Conservation (phyloP, 1,140 invertebrate genomes). For the Ips nitidus region DNA sequence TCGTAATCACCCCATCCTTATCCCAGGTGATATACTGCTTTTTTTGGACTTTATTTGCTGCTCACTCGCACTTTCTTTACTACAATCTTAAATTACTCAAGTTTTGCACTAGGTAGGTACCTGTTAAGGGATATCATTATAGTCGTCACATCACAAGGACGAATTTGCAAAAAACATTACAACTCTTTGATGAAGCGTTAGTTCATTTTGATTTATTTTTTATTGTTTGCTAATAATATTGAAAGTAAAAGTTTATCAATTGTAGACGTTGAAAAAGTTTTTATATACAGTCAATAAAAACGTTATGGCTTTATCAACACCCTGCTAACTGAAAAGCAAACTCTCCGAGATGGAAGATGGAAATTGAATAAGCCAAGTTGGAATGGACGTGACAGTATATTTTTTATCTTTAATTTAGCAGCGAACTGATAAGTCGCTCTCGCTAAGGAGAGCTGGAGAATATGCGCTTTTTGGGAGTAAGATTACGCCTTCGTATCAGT, state of each 20-base stretch:
- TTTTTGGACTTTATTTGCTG: conserved; percentile 35
- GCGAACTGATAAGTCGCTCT: conserved; percentile 49
- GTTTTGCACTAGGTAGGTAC: not conserved
- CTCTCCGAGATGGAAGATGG: conserved; percentile 39
- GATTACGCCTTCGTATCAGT: conserved; percentile 51
- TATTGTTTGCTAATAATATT: too few relatives aligned
- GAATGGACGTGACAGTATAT: conserved; percentile 52
- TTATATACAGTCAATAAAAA: conserved; percentile 11
- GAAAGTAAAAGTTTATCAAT: not conserved
- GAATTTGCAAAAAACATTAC: too few relatives aligned
- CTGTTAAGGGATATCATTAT: too few relatives aligned
- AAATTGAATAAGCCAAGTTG: conserved; percentile 51
- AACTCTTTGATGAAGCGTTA: too few relatives aligned
- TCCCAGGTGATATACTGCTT: conserved; percentile 37
- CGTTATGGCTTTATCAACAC: conserved; percentile 26
- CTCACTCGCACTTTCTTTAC: conserved; percentile 20
- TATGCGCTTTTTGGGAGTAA: conserved; percentile 43
- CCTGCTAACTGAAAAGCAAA: conserved; percentile 20
- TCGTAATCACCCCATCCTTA: conserved; percentile 35
- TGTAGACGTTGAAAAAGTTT: conserved; percentile 2
- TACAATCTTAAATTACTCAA: conserved; percentile 5
- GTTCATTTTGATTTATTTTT: too few relatives aligned
- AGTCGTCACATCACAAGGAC: too few relatives aligned
- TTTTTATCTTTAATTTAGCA: conserved; percentile 54
- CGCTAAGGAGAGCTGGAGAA: conserved; percentile 42